Evolutionary conservation across 1,140 invertebrate genomes (phyloP).

Genomic region (Calliphora vicina): DNA sequence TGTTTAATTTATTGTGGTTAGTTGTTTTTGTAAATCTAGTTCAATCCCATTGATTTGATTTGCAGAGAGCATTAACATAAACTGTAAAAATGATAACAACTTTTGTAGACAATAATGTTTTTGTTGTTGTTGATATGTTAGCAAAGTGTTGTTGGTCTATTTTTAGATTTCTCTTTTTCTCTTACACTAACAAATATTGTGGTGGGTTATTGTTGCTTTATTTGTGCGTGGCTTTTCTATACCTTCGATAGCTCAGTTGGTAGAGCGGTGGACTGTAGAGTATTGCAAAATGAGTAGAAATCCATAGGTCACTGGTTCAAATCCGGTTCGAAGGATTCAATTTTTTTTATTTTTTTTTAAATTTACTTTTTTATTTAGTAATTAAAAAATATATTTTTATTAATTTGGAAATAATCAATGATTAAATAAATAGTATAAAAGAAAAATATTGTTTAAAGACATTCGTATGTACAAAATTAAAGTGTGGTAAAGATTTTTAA

Average conservation of each 20-base stretch:
- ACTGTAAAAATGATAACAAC: not conserved
- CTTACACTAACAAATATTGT: not conserved
- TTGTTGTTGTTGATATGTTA: not conserved
- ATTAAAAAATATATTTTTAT: not conserved
- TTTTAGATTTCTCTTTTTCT: not conserved
- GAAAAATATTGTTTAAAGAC: too few species aligned
- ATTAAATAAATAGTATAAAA: too few species aligned
- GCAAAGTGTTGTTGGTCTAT: not conserved
- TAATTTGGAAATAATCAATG: too few species aligned
- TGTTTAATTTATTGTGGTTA: not conserved
- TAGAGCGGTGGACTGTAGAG: slow-evolving; percentile 84
- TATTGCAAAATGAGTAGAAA: slow-evolving; percentile 50
- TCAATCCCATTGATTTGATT: not conserved
- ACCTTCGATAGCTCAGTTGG: slow-evolving; percentile 83
- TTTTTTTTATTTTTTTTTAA: not conserved
- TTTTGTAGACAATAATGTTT: not conserved
- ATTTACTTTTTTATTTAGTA: not conserved
- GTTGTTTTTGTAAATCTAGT: not conserved
- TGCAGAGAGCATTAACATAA: slow-evolving; percentile 2
- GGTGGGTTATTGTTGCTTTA: not conserved
- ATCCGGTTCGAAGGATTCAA: slow-evolving; percentile 72
- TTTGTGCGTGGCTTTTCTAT: not conserved
- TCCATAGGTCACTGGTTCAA: slow-evolving; percentile 78
- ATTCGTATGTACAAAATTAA: too few species aligned
- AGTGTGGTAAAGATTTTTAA: too few species aligned